These are phyloP conservation scores for Theocolax elegans DNA, from an alignment of 1,140 invertebrate genomes.

Conservation along the genomic window DNA sequence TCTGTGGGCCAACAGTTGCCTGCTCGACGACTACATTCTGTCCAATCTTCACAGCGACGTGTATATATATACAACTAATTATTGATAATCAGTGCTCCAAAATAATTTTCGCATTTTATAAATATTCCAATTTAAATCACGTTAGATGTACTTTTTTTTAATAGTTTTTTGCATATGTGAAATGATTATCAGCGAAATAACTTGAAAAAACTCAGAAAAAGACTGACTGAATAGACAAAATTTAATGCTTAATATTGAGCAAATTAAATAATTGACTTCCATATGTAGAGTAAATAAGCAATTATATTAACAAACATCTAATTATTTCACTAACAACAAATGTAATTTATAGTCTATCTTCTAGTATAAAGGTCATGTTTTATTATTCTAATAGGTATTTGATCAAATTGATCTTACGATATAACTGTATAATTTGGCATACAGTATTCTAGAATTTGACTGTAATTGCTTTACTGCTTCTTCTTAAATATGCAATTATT, in stretches of 20 bases:
- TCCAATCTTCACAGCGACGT: slow-evolving; percentile 65
- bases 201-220: slow-evolving; percentile 25
- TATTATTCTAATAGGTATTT: slow-evolving; percentile 23
- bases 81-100: slow-evolving; percentile 53
- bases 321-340: slow-evolving; percentile 25
- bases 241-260: neutral
- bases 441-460: slow-evolving; percentile 30
- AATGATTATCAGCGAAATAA: slow-evolving; percentile 28
- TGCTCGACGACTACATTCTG: slow-evolving; percentile 62
- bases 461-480: slow-evolving; percentile 26
- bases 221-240: slow-evolving; percentile 39
- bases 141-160: slow-evolving; percentile 25
- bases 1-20: slow-evolving; percentile 58
- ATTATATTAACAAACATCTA: slow-evolving; percentile 15
- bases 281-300: slow-evolving; percentile 22
- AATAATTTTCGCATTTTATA: slow-evolving; percentile 55
- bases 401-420: slow-evolving; percentile 16
- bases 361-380: slow-evolving; percentile 26
- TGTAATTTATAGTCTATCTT: slow-evolving; percentile 17
- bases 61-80: slow-evolving; percentile 54
- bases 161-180: slow-evolving; percentile 27
- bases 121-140: slow-evolving; percentile 16
- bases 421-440: slow-evolving; percentile 23
- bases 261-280: slow-evolving; percentile 30
- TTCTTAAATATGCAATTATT: slow-evolving; percentile 22